Base-by-base conservation (phyloP, 2,797 vertebrate species). In the Pangasius larnaudii region DNA sequence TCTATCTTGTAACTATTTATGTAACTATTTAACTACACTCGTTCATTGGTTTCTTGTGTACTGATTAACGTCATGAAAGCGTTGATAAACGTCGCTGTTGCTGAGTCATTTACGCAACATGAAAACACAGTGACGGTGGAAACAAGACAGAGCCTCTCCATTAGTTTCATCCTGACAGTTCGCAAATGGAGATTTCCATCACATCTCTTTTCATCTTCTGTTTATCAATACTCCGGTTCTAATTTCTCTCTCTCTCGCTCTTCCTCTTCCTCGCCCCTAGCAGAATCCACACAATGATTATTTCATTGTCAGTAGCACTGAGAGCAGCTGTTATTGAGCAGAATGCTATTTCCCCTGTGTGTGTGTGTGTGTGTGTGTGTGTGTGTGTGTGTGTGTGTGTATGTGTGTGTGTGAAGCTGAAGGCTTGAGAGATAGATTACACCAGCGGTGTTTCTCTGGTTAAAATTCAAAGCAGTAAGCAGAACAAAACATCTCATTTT, bases 401-500 rank as follows among this genome's bases (percentile, higher is more conserved):
- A 49, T 78, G 75, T 56, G n/a, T 27, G 56, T 39, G 77, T 79
- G 77, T 79, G 51, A 3, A 0, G 36, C 85, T n/a, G 7, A 42
- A 75, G n/a, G 59, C 30, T 67, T 18, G 6, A 79, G 30, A 13
- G 51, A 71, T 39, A 56, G 51, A 42, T 56, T n/a, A 67, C 61
- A 67, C 22, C 42, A 36, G 39, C 7, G 0, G 36, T 61, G 65
- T 72, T 42, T 16, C 67, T 24, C 27, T 27, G 36, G n/a, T 39
- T 67, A 75, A 27, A 74, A 71, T 65, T 42, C 59, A 67, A 42
- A 36, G 69, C 61, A 16, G 81, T 7, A 36, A 13, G 22, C 36
- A 61, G 24, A 81, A 71, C 42, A 83, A 78, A 89, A 74, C 85
- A 75, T 33, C 74, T 36, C 33, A 33, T 90, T 84, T 81, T 88